Conservation (phyloP, 2,888 invertebrate species). For the Dinocampus coccinellae region DNA sequence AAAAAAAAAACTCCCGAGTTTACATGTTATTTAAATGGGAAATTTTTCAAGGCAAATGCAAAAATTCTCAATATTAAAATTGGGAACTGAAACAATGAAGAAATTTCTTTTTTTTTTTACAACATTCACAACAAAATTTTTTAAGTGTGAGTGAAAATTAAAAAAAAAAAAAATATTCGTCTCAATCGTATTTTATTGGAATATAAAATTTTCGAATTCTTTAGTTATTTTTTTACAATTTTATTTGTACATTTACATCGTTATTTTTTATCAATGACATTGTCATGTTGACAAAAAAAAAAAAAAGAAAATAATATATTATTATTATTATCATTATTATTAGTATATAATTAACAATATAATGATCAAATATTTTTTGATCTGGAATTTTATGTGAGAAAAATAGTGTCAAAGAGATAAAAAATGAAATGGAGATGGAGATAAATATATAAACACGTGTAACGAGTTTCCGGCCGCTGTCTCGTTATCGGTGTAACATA, state of each 20-base stretch:
- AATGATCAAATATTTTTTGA: neutral
- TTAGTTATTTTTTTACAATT: neutral
- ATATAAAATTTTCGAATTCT: neutral
- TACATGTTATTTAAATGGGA: no score
- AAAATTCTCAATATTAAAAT: no score
- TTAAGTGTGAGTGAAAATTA: no score
- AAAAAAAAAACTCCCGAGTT: no score
- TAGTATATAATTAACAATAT: neutral
- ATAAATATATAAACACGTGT: conserved; percentile 51
- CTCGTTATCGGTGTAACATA: conserved; percentile 48
- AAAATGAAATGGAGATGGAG: conserved; percentile 11
- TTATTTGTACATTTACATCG: neutral
- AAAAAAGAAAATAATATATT: neutral
- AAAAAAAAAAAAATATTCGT: no score
- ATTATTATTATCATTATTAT: neutral
- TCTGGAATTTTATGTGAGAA: neutral
- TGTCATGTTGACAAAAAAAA: neutral
- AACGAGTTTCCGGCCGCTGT: conserved; percentile 48
- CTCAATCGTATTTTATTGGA: neutral
- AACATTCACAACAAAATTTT: no score
- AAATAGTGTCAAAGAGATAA: neutral
- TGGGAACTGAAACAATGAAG: no score
- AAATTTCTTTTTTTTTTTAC: neutral
- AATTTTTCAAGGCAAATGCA: no score
- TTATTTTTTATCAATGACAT: neutral